Conservation (phyloP, 2,888 invertebrate species). For the Tanytarsus gracilentus region DNA sequence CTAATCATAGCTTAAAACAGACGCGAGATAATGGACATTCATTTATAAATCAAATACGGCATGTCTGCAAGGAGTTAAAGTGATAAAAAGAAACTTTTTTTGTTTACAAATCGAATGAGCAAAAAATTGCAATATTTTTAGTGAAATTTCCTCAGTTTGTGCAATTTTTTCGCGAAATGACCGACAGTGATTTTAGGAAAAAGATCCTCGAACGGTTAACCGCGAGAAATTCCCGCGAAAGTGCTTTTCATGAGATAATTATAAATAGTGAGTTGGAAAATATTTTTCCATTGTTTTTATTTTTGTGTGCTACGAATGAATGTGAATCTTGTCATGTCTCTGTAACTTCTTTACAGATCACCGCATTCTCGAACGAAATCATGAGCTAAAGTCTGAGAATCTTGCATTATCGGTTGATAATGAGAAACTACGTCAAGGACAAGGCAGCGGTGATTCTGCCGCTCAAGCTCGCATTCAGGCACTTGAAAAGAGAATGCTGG, state of each 20-base stretch:
- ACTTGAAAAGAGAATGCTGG: conserved; percentile 75
- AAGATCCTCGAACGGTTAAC: conserved; percentile 60
- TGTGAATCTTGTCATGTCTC: background rate
- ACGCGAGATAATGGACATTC: too few relatives aligned
- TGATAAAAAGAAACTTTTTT: too few relatives aligned
- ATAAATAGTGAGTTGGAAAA: conserved; percentile 59
- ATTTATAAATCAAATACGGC: too few relatives aligned
- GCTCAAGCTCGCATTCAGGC: conserved; percentile 53
- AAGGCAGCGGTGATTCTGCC: conserved; percentile 37
- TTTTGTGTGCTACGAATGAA: background rate
- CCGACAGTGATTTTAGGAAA: conserved; percentile 54
- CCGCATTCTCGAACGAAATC: conserved; percentile 73
- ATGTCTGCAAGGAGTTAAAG: too few relatives aligned
- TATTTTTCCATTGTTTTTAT: conserved; percentile 6
- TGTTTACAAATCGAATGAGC: background rate
- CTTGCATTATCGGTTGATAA: conserved; percentile 75
- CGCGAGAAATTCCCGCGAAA: conserved; percentile 65
- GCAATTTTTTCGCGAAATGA: background rate
- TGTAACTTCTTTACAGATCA: conserved; percentile 56
- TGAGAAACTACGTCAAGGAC: conserved; percentile 63
- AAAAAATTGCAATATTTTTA: background rate
- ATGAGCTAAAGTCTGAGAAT: conserved; percentile 72
- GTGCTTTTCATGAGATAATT: conserved; percentile 71
- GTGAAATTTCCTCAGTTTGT: background rate
- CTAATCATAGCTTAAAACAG: too few relatives aligned